Percentiles rank a stretch among this genome's conserved stretches.
phyloP scores from a whole-genome alignment of 37 sponge, comb jelly and placozoan genomes.

The Hormiphora californensis region DNA sequence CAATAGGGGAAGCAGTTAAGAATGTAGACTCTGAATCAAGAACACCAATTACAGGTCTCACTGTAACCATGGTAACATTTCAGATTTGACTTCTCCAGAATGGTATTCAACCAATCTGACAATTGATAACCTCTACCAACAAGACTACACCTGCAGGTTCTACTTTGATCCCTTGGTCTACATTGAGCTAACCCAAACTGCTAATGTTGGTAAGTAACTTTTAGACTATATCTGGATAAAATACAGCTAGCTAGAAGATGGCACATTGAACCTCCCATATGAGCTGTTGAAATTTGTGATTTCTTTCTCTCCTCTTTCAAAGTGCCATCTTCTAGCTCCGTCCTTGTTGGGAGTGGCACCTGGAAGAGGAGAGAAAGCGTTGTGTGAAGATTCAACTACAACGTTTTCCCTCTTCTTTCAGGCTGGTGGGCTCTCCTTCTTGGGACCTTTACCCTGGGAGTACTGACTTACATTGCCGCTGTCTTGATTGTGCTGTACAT shows the following conservation, averaged over 20 bases:
- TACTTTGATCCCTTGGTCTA: background rate
- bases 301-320: background rate
- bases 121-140: slow-evolving; percentile 1
- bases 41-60: background rate
- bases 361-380: background rate
- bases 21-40: no score
- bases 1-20: no score
- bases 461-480: background rate
- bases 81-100: background rate
- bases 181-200: slow-evolving; percentile 1
- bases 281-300: background rate
- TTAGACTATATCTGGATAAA: background rate
- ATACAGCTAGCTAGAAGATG: background rate
- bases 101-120: background rate
- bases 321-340: slow-evolving; percentile 1
- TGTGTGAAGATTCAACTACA: background rate
- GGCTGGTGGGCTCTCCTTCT: slow-evolving; percentile 22
- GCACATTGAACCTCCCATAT: background rate
- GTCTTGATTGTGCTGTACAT: background rate
- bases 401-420: no score
- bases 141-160: slow-evolving; percentile 21
- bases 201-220: background rate
- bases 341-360: background rate
- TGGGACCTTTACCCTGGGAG: background rate
- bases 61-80: background rate